These are phyloP conservation scores for Lepidocyrtoides sp. DNA, from an alignment of 2,888 invertebrate genomes.

Conservation along the genomic window DNA sequence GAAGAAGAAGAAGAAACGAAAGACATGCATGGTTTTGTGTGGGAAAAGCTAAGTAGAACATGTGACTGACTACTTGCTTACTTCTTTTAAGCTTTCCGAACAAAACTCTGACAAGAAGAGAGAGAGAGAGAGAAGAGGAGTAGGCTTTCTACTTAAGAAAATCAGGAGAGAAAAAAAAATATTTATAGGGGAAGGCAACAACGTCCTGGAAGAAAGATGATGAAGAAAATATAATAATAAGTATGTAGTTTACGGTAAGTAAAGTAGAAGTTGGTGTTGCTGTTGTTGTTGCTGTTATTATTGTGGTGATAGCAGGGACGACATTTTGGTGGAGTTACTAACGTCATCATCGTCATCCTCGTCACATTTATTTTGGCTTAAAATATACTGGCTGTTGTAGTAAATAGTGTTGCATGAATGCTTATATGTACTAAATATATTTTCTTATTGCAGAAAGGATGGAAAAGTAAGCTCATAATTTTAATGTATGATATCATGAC, in stretches of 20 bases:
- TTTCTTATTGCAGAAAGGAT: too few species aligned
- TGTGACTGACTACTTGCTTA: constrained; percentile 60
- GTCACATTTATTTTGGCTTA: constrained; percentile 8
- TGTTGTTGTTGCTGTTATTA: constrained; percentile 33
- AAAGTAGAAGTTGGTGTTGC: constrained; percentile 33
- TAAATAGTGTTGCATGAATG: too few species aligned
- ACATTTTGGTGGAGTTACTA: neutral
- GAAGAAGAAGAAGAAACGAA: constrained; percentile 8
- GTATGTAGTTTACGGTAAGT: too few species aligned
- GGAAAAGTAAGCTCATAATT: too few species aligned
- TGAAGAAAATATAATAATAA: neutral
- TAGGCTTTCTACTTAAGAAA: constrained; percentile 66
- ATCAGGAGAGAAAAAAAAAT: constrained; percentile 43
- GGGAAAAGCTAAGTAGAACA: constrained; percentile 51
- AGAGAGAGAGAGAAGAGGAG: constrained; percentile 15
- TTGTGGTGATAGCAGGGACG: constrained; percentile 2
- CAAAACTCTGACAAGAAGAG: constrained; percentile 44
- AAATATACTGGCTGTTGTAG: too few species aligned
- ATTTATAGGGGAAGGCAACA: neutral
- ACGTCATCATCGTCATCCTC: constrained; percentile 24
- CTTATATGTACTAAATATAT: too few species aligned
- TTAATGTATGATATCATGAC: neutral
- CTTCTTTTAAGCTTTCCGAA: constrained; percentile 64
- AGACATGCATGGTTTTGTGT: neutral
- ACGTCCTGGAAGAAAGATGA: constrained; percentile 39